Percentiles rank a stretch among this genome's conserved stretches.
These are phyloP conservation scores for Trichosurus vulpecula DNA, from an alignment of 2,797 vertebrate species.

Conservation along the genomic window DNA sequence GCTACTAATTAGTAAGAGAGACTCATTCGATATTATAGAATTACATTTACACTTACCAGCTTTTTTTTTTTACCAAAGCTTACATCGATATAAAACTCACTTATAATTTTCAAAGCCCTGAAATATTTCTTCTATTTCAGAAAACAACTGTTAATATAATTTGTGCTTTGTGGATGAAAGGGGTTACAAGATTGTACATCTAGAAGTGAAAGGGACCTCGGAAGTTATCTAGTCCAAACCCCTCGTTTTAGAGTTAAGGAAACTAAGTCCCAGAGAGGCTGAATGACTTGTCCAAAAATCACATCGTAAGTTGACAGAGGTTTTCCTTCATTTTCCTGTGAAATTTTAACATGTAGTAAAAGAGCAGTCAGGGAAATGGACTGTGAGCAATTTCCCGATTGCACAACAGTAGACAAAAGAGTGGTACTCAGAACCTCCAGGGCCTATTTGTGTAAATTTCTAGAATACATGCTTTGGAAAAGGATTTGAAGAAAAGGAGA, in stretches of 20 bases:
- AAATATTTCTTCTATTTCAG: no score
- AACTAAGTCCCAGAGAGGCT: background rate
- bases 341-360: constrained; percentile 59
- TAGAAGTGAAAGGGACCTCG: background rate
- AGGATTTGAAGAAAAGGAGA: constrained; percentile 48
- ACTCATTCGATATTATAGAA: no score
- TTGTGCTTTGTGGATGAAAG: background rate
- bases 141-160: background rate
- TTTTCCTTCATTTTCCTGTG: constrained; percentile 4
- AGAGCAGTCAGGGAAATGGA: constrained; percentile 8
- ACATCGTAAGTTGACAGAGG: background rate
- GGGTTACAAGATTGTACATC: background rate
- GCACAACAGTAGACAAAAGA: constrained; percentile 73
- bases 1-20: no score
- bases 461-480: constrained; percentile 78
- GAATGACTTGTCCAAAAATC: background rate
- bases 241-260: background rate
- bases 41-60: no score
- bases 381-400: constrained; percentile 54
- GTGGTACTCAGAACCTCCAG: constrained; percentile 70
- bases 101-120: no score
- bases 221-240: background rate
- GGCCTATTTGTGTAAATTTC: constrained; percentile 60
- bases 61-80: no score
- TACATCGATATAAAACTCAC: no score